Evolutionary conservation across 1,140 invertebrate species (phyloP).

Genomic region (Goniozus legneri): DNA sequence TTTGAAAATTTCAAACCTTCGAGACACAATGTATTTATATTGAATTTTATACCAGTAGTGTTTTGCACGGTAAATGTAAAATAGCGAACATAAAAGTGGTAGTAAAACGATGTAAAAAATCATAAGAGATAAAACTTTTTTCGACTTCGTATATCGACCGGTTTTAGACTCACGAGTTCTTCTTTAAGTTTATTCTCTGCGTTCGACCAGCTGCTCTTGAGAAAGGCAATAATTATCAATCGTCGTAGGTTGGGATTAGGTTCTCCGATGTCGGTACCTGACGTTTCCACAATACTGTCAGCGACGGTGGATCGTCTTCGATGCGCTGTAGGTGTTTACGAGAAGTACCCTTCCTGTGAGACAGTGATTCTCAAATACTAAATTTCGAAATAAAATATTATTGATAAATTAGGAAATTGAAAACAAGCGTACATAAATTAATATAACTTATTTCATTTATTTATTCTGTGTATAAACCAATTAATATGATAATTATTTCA

Average conservation of each 20-base stretch:
- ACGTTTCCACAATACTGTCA: conserved; percentile 9
- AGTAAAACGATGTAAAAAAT: too few relatives aligned
- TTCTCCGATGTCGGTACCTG: conserved; percentile 6
- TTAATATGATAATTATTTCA: not conserved
- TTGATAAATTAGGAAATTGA: not conserved
- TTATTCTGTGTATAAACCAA: too few relatives aligned
- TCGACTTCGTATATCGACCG: too few relatives aligned
- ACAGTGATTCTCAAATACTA: not conserved
- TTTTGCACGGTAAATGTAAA: too few relatives aligned
- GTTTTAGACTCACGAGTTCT: too few relatives aligned
- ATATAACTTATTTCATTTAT: too few relatives aligned
- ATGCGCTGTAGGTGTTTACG: conserved; percentile 14
- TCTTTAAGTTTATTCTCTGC: too few relatives aligned
- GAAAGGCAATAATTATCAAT: conserved; percentile 15
- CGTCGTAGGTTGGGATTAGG: conserved; percentile 7
- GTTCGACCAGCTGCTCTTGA: conserved; percentile 13
- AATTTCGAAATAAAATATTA: not conserved
- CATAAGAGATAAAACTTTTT: too few relatives aligned
- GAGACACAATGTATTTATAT: too few relatives aligned
- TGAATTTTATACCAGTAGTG: too few relatives aligned
- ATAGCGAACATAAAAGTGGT: too few relatives aligned
- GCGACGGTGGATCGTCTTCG: not conserved
- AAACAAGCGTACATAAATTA: not conserved
- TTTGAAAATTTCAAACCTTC: too few relatives aligned
- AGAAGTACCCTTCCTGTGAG: not conserved